These are phyloP conservation scores for Pantherophis alleghaniensis DNA, from an alignment of 2,797 vertebrate species.

Conservation along the genomic window DNA sequence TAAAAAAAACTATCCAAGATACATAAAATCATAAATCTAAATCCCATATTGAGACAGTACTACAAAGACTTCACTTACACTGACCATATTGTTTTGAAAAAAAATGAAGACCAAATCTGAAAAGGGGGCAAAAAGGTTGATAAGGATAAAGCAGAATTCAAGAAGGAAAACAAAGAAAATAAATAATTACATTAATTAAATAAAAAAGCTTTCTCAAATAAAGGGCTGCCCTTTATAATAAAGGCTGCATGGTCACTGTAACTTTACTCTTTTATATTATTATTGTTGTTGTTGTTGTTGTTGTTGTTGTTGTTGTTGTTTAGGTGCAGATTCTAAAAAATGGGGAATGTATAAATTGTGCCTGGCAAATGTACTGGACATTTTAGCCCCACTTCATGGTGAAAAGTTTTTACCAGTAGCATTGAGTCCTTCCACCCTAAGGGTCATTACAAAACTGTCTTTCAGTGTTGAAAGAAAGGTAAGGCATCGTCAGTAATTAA, in stretches of 20 bases:
- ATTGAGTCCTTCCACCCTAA: slow-evolving; percentile 16
- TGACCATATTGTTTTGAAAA: background rate
- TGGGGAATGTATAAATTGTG: background rate
- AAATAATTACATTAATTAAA: background rate
- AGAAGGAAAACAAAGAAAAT: background rate
- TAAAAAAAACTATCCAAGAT: background rate
- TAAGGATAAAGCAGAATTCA: background rate
- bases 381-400: slow-evolving; percentile 10
- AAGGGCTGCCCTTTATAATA: background rate
- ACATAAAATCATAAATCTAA: background rate
- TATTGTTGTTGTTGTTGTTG: too few relatives aligned
- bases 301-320: background rate
- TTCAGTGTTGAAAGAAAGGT: background rate
- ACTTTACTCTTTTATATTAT: background rate
- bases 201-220: background rate
- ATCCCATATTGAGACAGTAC: background rate
- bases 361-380: background rate
- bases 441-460: background rate
- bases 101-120: background rate
- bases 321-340: background rate
- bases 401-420: background rate
- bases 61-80: background rate
- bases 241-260: background rate
- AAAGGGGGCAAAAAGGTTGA: background rate
- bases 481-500: background rate